These are phyloP conservation scores for Craterocephalus amniculus DNA, from an alignment of 2,797 vertebrate genomes.

Conservation along the genomic window DNA sequence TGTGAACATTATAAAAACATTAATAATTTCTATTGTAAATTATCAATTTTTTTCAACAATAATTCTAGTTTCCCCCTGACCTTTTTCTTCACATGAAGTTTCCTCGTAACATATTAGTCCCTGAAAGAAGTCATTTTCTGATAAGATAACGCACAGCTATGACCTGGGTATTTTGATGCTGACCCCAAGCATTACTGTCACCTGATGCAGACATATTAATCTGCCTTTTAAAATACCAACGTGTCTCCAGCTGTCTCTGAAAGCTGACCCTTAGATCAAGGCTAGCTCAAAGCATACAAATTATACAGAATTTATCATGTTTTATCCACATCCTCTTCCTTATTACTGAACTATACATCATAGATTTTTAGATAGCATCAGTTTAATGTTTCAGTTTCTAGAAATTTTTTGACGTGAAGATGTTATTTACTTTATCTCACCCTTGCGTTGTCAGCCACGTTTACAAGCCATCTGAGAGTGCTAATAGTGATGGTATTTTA, in stretches of 20 bases:
- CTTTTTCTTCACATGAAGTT: conserved; percentile 31
- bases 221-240: neutral
- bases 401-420: neutral
- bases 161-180: conserved; percentile 23
- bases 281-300: neutral
- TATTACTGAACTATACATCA: neutral
- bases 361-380: neutral
- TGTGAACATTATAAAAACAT: too few relatives aligned
- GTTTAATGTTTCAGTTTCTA: neutral
- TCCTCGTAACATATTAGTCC: conserved; percentile 20
- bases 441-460: neutral
- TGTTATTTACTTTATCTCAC: neutral
- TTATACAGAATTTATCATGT: neutral
- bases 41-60: neutral
- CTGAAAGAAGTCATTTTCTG: conserved; percentile 55
- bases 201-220: conserved; percentile 6
- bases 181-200: conserved; percentile 15
- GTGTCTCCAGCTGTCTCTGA: neutral
- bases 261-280: neutral
- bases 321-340: neutral
- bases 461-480: neutral
- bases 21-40: too few relatives aligned
- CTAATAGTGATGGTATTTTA: neutral
- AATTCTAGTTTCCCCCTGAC: conserved; percentile 11
- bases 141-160: conserved; percentile 35